These are phyloP conservation scores for Paraplagusia blochii DNA, from an alignment of 2,113 vertebrate species.

Conservation along the genomic window DNA sequence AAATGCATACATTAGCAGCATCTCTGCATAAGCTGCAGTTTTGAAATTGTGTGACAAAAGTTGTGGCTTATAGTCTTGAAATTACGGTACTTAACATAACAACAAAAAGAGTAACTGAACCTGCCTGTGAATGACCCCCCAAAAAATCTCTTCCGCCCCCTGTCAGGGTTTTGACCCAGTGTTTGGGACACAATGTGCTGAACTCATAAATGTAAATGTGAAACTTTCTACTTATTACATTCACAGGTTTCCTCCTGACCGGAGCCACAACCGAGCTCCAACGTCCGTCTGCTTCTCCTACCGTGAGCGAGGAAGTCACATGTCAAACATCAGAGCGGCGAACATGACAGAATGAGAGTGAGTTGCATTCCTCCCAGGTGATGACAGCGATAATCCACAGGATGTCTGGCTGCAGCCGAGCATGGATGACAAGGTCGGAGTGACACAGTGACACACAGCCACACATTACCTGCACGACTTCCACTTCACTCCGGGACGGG, in stretches of 20 bases:
- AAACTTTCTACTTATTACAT: slow-evolving; percentile 7
- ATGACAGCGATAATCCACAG: slow-evolving; percentile 53
- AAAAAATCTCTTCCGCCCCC: too few relatives aligned
- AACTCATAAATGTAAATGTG: too few relatives aligned
- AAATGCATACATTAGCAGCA: too few relatives aligned
- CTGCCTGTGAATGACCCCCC: too few relatives aligned
- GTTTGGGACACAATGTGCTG: too few relatives aligned
- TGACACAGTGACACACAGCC: slow-evolving; percentile 55
- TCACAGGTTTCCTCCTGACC: slow-evolving; percentile 8
- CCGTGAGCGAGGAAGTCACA: background rate
- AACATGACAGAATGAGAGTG: slow-evolving; percentile 40
- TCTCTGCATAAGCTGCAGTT: too few relatives aligned
- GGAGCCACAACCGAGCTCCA: background rate
- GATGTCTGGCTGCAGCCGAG: slow-evolving; percentile 38
- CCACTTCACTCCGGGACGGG: slow-evolving; percentile 30
- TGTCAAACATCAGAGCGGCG: slow-evolving; percentile 41
- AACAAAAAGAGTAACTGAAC: too few relatives aligned
- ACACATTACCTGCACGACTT: slow-evolving; percentile 50
- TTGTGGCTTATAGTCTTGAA: too few relatives aligned
- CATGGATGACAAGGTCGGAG: slow-evolving; percentile 38
- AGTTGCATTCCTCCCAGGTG: slow-evolving; percentile 52
- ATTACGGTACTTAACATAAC: too few relatives aligned
- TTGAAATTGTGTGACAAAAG: too few relatives aligned
- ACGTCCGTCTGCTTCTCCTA: background rate
- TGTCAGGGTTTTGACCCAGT: too few relatives aligned